Evolutionary conservation across 2,797 vertebrate genomes (phyloP).

Genomic region (Pangasius krempfi): DNA sequence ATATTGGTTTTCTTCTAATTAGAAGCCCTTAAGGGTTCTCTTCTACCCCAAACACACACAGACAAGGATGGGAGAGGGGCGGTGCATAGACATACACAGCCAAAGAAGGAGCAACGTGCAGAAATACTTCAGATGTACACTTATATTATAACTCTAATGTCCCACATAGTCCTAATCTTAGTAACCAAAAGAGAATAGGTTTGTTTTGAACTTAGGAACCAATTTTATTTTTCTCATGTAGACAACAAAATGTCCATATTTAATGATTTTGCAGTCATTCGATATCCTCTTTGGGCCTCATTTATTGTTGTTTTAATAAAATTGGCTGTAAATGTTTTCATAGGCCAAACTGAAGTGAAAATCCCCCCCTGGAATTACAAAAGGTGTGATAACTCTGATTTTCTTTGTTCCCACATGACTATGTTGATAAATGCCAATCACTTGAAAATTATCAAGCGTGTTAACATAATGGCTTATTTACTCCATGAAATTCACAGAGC

Average conservation of each 20-base stretch:
- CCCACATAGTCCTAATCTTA: not conserved
- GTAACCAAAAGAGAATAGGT: not conserved
- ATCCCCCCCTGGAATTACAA: not conserved
- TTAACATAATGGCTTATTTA: not conserved
- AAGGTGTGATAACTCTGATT: not conserved
- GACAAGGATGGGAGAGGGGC: not conserved
- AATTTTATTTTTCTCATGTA: not conserved
- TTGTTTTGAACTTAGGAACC: not conserved
- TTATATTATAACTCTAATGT: not conserved
- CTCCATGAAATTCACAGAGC: not conserved
- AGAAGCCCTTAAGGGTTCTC: conserved; percentile 13
- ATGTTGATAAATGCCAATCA: not conserved
- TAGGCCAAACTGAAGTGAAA: too few relatives aligned
- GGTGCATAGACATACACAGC: not conserved
- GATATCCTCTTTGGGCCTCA: not conserved
- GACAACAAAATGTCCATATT: not conserved
- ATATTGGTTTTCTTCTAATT: conserved; percentile 27
- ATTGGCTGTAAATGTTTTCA: not conserved
- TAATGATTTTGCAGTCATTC: not conserved
- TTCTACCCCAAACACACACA: not conserved
- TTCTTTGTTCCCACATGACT: not conserved
- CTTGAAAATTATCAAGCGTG: not conserved
- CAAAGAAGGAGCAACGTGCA: not conserved
- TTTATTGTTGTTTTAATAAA: not conserved
- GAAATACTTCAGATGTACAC: not conserved